Evolutionary conservation across 2,797 vertebrate genomes (phyloP), one percentile per base, ranked within the genome.

Genomic region (Heliangelus exortis): DNA sequence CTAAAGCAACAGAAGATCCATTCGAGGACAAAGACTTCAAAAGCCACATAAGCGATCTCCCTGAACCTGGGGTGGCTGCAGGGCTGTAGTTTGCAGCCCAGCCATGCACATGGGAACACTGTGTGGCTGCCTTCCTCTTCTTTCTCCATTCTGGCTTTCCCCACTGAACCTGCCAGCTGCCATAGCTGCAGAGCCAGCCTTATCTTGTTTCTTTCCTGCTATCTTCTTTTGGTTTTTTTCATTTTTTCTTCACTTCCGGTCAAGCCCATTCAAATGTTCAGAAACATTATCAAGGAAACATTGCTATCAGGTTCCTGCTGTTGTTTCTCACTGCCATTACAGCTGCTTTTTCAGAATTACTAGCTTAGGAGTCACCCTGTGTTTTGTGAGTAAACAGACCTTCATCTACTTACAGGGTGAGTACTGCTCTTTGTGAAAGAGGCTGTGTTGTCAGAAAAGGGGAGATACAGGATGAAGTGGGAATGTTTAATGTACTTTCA

Each of bases 21-120:
- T 89, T 95, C 97, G 92, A 96, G 89, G 94, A 85, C 82, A 96
- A 92, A 96, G 95, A 90, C 87, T 96, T 92, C 89, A 80, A 90
- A 97, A 97, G 89, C 57, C 74, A 73, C 73, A 53, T 54, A 96
- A 97, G 59, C 82, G 45, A 66, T 84, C 97, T 97, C 94, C 95
- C 93, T 97, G 93, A 91, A 77, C 76, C 75, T 1, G 5, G 87
- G 92, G 69, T 7, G 1, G 2, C 55, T 58, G 19, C 50, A 92
- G 91, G 92, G 95, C 84, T 59, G 59, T 31, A 80, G 50, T 41
- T 74, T 87, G 43, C 67, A 82, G 76, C 94, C 58, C 33, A 58
- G 80, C 84, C 65, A 7, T 41, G 73, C 68, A 89, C 65, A 74
- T 2, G 2, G 58, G 45, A 78, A 9, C 18, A 12, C 43, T 79